Evolutionary conservation across 1,140 invertebrate genomes (phyloP).

Genomic region (Bilobella aurantiaca): DNA sequence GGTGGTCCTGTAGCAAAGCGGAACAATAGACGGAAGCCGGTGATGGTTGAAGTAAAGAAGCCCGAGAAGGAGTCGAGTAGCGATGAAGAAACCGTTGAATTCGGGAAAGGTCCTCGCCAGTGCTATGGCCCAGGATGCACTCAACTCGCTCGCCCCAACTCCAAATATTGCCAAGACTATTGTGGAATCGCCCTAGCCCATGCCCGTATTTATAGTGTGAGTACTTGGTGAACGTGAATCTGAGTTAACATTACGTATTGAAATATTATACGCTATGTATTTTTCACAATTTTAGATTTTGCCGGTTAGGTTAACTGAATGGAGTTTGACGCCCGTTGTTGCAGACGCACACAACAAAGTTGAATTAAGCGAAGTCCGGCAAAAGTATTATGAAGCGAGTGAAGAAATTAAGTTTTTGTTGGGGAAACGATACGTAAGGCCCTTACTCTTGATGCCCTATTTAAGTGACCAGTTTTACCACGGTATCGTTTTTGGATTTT

Average conservation of each 20-base stretch:
- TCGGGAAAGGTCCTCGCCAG: constrained; percentile 44
- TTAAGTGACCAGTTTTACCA: too few relatives aligned
- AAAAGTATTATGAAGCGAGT: constrained; percentile 44
- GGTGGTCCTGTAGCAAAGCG: too few relatives aligned
- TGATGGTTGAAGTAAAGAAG: constrained; percentile 5
- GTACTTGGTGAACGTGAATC: constrained; percentile 18
- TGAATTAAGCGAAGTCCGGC: constrained; percentile 15
- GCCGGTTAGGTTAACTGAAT: constrained; percentile 86
- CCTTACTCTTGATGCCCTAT: constrained; percentile 10
- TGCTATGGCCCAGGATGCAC: constrained; percentile 85
- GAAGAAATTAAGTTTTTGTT: constrained; percentile 66
- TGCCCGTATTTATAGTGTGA: constrained; percentile 66
- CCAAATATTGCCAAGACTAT: constrained; percentile 90
- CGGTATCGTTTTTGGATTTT: constrained; percentile 1
- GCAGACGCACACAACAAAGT: constrained; percentile 55
- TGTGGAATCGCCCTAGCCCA: constrained; percentile 88
- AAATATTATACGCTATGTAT: constrained; percentile 8
- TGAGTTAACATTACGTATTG: background rate
- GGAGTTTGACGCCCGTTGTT: constrained; percentile 75
- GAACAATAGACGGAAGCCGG: background rate
- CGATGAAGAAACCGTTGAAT: constrained; percentile 38
- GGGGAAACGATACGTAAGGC: constrained; percentile 49
- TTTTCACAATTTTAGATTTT: constrained; percentile 49
- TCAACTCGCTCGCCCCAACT: constrained; percentile 61
- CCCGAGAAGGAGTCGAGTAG: constrained; percentile 34